These are phyloP conservation scores for Scaptodrosophila lebanonensis DNA, from an alignment of 1,140 invertebrate species.

Conservation along the genomic window DNA sequence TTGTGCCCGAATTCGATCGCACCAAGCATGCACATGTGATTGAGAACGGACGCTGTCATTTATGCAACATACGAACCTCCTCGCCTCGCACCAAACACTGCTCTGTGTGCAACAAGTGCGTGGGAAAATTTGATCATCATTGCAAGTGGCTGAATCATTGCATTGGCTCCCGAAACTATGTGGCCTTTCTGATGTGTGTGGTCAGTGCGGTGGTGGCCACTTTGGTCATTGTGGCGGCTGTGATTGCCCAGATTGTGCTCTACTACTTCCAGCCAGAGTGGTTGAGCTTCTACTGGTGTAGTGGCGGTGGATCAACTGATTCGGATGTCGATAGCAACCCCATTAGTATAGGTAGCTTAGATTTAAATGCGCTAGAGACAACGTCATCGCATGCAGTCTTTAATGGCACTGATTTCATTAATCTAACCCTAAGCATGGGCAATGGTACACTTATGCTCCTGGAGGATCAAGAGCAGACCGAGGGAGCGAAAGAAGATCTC, in stretches of 20 bases:
- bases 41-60: conserved; percentile 94
- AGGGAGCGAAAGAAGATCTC: background rate
- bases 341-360: no score
- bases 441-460: conserved; percentile 54
- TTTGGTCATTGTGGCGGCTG: conserved; percentile 83
- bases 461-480: conserved; percentile 14
- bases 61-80: conserved; percentile 91
- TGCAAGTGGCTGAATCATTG: conserved; percentile 99
- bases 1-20: conserved; percentile 91
- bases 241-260: conserved; percentile 82
- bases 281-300: conserved; percentile 77
- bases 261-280: conserved; percentile 80
- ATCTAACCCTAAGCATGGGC: conserved; percentile 46
- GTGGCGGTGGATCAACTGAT: background rate
- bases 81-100: conserved; percentile 93
- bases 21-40: conserved; percentile 93
- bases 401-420: conserved; percentile 40
- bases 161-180: conserved; percentile 93
- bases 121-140: conserved; percentile 94
- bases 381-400: background rate
- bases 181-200: conserved; percentile 90
- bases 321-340: no score
- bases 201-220: conserved; percentile 88
- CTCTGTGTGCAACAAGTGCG: conserved; percentile 97
- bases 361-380: no score